Evolutionary conservation across 1,140 invertebrate species (phyloP).

Genomic region (Nephila pilipes): DNA sequence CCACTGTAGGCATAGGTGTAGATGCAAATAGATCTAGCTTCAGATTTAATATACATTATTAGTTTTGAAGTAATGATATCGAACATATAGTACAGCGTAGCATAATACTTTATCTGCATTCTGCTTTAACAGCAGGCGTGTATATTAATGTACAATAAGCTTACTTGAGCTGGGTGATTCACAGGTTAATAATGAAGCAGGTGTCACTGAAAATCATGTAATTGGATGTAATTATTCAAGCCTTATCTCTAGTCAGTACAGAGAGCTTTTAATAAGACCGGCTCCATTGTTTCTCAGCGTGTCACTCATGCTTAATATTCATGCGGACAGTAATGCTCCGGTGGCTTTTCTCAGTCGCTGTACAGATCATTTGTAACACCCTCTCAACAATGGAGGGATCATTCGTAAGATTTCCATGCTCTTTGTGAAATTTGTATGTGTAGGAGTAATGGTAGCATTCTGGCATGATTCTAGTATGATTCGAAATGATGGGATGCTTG

Average conservation of each 20-base stretch:
- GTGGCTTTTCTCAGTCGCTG: neutral
- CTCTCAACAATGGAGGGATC: neutral
- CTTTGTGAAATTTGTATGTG: neutral
- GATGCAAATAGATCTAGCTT: too few relatives aligned
- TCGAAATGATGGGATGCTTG: neutral
- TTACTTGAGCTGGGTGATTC: neutral
- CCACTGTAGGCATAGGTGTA: too few relatives aligned
- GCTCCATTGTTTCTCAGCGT: neutral
- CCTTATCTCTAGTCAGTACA: neutral
- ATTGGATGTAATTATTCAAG: slow-evolving; percentile 3
- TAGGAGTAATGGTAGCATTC: neutral
- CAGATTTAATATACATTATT: too few relatives aligned
- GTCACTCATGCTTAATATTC: neutral
- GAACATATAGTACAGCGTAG: too few relatives aligned
- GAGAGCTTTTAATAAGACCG: neutral
- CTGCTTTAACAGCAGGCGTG: too few relatives aligned
- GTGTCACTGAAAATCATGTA: slow-evolving; percentile 20
- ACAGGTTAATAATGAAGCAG: neutral
- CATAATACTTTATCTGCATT: too few relatives aligned
- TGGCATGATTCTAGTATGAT: neutral
- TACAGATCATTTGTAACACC: neutral
- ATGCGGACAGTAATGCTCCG: neutral
- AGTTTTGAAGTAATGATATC: too few relatives aligned
- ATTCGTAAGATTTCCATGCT: neutral
- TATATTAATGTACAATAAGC: neutral